A percentile compares a stretch with the other conserved stretches of the same genome.
phyloP scores from a whole-genome alignment of 2,888 invertebrate species.

The Latrodectus elegans region DNA sequence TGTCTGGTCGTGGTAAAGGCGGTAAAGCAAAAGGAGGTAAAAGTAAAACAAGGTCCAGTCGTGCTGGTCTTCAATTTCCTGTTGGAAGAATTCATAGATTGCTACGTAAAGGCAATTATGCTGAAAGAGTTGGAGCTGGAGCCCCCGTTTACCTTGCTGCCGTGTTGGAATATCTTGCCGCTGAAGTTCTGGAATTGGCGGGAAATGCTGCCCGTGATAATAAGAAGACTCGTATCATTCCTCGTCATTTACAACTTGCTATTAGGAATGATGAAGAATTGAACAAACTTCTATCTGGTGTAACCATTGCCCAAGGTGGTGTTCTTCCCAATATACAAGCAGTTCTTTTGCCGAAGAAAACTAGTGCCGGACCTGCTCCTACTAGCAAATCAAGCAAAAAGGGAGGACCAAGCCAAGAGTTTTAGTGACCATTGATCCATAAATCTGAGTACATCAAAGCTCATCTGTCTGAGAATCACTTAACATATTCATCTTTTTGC shows the following conservation, averaged over 20 bases:
- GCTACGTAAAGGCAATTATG: slow-evolving; percentile 74
- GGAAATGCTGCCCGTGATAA: slow-evolving; percentile 81
- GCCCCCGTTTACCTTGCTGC: slow-evolving; percentile 75
- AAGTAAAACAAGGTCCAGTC: slow-evolving; percentile 70
- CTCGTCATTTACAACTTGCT: slow-evolving; percentile 86
- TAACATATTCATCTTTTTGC: too few relatives aligned
- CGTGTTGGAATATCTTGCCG: slow-evolving; percentile 81
- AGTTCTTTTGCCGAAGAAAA: slow-evolving; percentile 84
- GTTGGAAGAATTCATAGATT: slow-evolving; percentile 70
- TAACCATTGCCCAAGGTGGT: slow-evolving; percentile 89
- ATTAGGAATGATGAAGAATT: slow-evolving; percentile 88
- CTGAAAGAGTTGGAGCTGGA: slow-evolving; percentile 76
- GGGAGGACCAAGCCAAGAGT: slow-evolving; percentile 63
- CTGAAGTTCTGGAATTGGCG: slow-evolving; percentile 82
- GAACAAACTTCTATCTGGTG: slow-evolving; percentile 84
- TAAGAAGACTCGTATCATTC: slow-evolving; percentile 83
- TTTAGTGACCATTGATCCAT: slow-evolving; percentile 7
- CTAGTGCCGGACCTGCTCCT: slow-evolving; percentile 72
- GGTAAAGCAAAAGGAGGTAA: slow-evolving; percentile 71
- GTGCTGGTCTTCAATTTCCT: slow-evolving; percentile 72
- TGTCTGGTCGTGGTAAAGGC: slow-evolving; percentile 72
- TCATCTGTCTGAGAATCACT: too few relatives aligned
- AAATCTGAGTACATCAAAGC: too few relatives aligned
- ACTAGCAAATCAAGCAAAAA: slow-evolving; percentile 44
- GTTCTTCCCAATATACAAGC: slow-evolving; percentile 88